Base-by-base conservation (phyloP, 2,113 vertebrate genomes). In the Lycocorax pyrrhopterus region DNA sequence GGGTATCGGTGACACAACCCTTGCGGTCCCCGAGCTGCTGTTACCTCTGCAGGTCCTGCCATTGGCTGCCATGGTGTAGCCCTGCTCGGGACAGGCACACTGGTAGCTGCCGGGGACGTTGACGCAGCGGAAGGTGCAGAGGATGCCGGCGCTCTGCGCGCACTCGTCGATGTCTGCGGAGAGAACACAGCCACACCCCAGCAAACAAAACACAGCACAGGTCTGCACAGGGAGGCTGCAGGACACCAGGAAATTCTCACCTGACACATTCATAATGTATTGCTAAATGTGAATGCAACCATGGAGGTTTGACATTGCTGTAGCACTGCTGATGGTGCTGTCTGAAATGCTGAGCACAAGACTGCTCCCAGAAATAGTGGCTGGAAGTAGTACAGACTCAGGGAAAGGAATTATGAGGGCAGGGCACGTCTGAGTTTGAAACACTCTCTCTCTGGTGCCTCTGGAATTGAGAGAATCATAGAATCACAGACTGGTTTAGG, bases 131-230 rank as follows among this genome's bases (percentile, higher is more conserved):
- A 99, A 99, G 37, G 98, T 97, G 74, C 99, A 99, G 41, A 99
- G 98, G 82, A 99, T 98, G 60, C 98, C 97, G 1, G 98, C 98
- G 32, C 98, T 98, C 95, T 99, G 99, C 1, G 98, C 96, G 49
- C 99, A 99, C 92, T 99, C 99, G 6, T 99, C 98, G 4, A 99
- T 99, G 96, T 99, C 99, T 99, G 98, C 32, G 20, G 21, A 95
- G 73, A 97, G 71, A 96, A 29, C 60, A 89, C 39, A 35, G 62
- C 9, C 53, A 47, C 53, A 23, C 3, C 30, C 41, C 43, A 39
- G 64, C 22, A 22, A 32, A 53, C 55, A 53, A 26, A 33, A 5
- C 62, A 33, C 23, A 44, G 12, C 27, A 60, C 63, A 27, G 26
- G 11, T 12, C 27, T 71, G 49, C 51, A 49, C 37, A n/a, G 29